A percentile compares a stretch with the other conserved stretches of the same genome.
Conservation (phyloP, 2,888 invertebrate species). For the Drosophila falleni region DNA sequence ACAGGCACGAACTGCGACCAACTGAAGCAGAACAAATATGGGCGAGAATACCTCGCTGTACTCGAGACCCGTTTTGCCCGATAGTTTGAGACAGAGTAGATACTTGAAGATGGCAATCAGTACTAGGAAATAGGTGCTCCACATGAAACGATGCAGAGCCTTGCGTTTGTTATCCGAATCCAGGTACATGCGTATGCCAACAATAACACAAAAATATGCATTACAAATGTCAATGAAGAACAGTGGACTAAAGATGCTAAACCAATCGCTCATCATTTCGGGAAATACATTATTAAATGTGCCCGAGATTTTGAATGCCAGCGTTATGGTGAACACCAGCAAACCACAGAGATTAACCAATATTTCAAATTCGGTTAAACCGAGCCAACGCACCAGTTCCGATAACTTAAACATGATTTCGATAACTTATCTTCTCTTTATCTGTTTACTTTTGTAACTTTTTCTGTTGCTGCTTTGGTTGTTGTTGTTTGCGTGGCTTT, state of each 20-base stretch:
- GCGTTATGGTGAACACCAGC: conserved; percentile 92
- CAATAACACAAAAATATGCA: conserved; percentile 97
- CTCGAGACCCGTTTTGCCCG: conserved; percentile 92
- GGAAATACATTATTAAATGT: conserved; percentile 79
- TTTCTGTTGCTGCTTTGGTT: conserved; percentile 62
- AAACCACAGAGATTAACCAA: conserved; percentile 94
- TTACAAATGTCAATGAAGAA: conserved; percentile 97
- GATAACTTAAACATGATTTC: conserved; percentile 88
- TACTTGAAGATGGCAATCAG: conserved; percentile 96
- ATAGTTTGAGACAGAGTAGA: conserved; percentile 94
- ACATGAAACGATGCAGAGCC: conserved; percentile 92
- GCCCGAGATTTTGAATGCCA: conserved; percentile 92
- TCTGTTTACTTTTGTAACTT: conserved; percentile 36
- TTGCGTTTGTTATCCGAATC: conserved; percentile 91
- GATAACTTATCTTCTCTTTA: background rate
- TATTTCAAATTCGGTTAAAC: conserved; percentile 97
- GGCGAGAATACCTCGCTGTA: conserved; percentile 97
- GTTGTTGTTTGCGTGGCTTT: conserved; percentile 37
- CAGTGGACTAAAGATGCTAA: conserved; percentile 95
- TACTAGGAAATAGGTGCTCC: conserved; percentile 93
- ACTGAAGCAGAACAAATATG: conserved; percentile 94
- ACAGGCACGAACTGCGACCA: conserved; percentile 96
- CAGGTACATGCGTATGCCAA: conserved; percentile 96
- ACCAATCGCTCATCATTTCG: conserved; percentile 90
- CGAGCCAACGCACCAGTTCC: conserved; percentile 97